Evolutionary conservation across 2,113 vertebrate species (phyloP), one percentile per base, ranked within the genome.

Genomic region (Spilogale gracilis): DNA sequence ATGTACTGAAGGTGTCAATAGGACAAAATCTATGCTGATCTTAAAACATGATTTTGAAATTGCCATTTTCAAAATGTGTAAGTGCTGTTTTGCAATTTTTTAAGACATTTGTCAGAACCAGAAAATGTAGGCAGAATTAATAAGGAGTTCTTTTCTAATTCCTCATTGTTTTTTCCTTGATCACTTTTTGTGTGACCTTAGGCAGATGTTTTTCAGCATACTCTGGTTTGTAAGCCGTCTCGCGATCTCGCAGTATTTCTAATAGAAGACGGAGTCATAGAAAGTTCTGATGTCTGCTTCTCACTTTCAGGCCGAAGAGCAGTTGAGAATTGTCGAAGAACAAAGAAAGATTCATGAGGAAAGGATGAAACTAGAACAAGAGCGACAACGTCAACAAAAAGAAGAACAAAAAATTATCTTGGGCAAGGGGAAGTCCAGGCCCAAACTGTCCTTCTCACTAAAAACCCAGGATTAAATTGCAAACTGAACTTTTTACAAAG

Each of bases 271-370:
- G 78, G 94, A 98, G 96, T 97, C 6, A 38, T 92, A 90, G 94
- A 87, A 89, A 84, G 82, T 93, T 98, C 43, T 65, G 32, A 81
- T 91, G 97, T 97, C 92, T 97, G 14, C 83, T 94, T 98, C 98
- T 98, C 87, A 96, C 89, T 91, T 98, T 60, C 97, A 99, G 99
- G 99, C 99, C 97, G 99, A 99, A 99, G 99, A 99, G 98, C 99
- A 99, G 99, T 99, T 99, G 99, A 99, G 99, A 99, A 99, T 99
- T 99, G 99, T 99, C 98, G 99, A 99, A 99, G 99, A 99, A 98
- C 99, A 99, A 99, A 99, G 99, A 99, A 99, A 99, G 99, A 99
- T 99, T 99, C 99, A 99, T 96, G 99, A 99, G 99, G 99, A 99
- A 98, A 99, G 99, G 98, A 99, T 99, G 99, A 99, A 99, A 99